Base-by-base conservation (phyloP, 2,888 invertebrate species). In the Elmis aenea region DNA sequence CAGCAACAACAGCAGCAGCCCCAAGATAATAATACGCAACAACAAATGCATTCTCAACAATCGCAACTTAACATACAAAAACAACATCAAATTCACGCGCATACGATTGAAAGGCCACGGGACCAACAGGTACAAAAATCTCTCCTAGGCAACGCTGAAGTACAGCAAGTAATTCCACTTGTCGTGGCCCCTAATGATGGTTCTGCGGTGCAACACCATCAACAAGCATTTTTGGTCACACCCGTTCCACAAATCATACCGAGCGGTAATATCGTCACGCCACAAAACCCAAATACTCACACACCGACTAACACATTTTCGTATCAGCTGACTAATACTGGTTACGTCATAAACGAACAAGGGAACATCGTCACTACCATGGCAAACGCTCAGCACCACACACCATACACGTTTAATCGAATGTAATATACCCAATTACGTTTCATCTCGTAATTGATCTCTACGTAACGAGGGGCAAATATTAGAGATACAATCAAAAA, bases 211-310 rank as follows among this genome's bases (percentile, higher is more conserved):
- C 45, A 54, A 12, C 64, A 67, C 41, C 52, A 78, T 47, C 77
- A 77, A 26, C 79, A 78, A 55, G 74, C 79, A 0, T 80, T 78
- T 59, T 71, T 79, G 41, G 79, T 80, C 5, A 78, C 79, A 2
- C 79, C 79, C 2, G 78, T 80, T 14, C 76, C 78, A 13, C 79
- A 79, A 64, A 70, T 80, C 62, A 73, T 79, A 50, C 77, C 66
- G 12, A 66, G 64, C 49, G 61, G 62, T 22, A 66, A 64, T 47
- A 57, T 67, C 28, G 63, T 64, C 16, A 54, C 59, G 9, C 52
- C 62, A 10, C 66, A 67, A 48, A 64, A 61, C 48, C 45, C 60
- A 13, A 55, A 54, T 36, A 64, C 60, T 46, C 64, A 64, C 46
- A 52, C 61, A n/a, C 48, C 64, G 1, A 52, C 60, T 10, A 66